Evolutionary conservation across 2,113 vertebrate species (phyloP), one percentile per base, ranked within the genome.

Genomic region (Thermophis baileyi): DNA sequence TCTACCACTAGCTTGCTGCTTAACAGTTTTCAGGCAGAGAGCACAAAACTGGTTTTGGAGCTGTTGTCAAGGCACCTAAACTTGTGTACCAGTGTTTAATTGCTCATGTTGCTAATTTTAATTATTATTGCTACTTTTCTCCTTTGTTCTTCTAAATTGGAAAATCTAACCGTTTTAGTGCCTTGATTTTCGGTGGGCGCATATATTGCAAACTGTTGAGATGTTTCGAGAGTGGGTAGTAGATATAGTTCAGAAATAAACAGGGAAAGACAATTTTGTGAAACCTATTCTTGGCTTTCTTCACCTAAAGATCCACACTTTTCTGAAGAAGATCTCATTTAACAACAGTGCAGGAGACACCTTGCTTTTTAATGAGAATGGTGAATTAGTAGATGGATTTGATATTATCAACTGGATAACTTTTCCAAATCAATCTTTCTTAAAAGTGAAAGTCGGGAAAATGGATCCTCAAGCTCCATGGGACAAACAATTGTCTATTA

Each of bases 331-430:
- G 1, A n/a, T 91, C 10, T 91, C 85, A 2, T 90, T 93, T 46
- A 93, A 90, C 74, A 87, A 87, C 44, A 60, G 74, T 49, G 89
- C 27, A 4, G 92, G 74, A 5, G 89, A 93, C 1, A 35, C 47
- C 0, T 20, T 93, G 7, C 20, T 25, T 30, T 87, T 93, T 18
- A 44, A 93, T 87, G 25, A 51, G 51, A 44, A 90, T 5, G n/a
- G 44, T 10, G 54, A 90, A 16, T 49, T 86, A 3, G 44, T 7
- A 60, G 69, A 7, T 49, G 35, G 46, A 35, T 93, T 90, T 74
- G 89, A 93, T 88, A 91, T 91, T 87, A 14, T 93, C n/a, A 93
- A 91, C 89, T 91, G 86, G 89, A 57, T 87, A 18, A 93, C 46
- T 35, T 91, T 91, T 46, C 24, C 30, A 53, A 90, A 90, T 44